Evolutionary conservation across 2,113 vertebrate species (phyloP), one percentile per base, ranked within the genome.

Genomic region (Geothlypis trichas): DNA sequence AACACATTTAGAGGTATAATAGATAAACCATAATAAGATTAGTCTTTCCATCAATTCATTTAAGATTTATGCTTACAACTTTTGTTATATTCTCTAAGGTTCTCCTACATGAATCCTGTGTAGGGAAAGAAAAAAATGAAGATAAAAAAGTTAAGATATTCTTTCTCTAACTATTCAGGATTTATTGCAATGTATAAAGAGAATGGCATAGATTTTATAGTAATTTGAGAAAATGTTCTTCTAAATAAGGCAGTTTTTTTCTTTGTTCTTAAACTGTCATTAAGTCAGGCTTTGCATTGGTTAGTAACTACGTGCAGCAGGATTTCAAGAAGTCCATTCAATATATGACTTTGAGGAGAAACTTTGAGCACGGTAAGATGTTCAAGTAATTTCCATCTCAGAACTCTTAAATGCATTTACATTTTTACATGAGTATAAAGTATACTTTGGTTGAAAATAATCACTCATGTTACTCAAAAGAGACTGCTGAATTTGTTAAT

Each of bases 1-100:
- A 95, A 90, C 61, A 94, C 37, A 66, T 93, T 87, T 90, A 80
- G 41, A 73, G 21, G 15, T 90, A 35, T 73, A 80, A 47, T 67
- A 90, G 82, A 83, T 86, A 90, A 94, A 90, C 27, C 35, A 42
- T 8, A 37, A 69, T 47, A 41, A 81, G 27, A 52, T 72, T 81
- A 92, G n/a, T 10, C 24, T 78, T 93, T 75, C 78, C 16, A 42
- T 49, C 31, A 71, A 42, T 68, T 89, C 1, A 44, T 88, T 86
- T 59, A 83, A 90, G 68, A 86, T 63, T 83, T 88, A 46, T 72
- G 33, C 15, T 73, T 83, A 26, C 8, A 65, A 86, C 7, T 76
- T 31, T 39, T 58, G 19, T 19, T 65, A 15, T 26, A 21, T 2
- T 44, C 13, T 24, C 9, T 31, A 24, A 87, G 58, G 5, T 30